These are phyloP conservation scores for Discoglossus pictus DNA, from an alignment of 2,797 vertebrate species.

Conservation along the genomic window DNA sequence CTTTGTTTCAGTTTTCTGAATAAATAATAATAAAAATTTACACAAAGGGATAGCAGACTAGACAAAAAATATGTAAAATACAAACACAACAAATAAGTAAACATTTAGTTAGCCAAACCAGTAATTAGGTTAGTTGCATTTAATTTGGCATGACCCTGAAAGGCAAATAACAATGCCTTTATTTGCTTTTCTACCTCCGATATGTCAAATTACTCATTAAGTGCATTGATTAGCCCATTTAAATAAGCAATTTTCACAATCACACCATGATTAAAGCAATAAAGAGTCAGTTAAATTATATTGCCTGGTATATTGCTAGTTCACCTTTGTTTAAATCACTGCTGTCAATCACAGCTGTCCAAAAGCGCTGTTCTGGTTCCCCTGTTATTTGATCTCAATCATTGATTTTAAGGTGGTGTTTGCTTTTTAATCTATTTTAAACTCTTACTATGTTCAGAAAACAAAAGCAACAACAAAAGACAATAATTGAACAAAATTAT, in stretches of 20 bases:
- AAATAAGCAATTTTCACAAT: slow-evolving; percentile 29
- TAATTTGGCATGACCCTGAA: slow-evolving; percentile 2
- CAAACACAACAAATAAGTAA: background rate
- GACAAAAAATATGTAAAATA: background rate
- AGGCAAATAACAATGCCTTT: slow-evolving; percentile 23
- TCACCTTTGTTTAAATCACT: slow-evolving; percentile 20
- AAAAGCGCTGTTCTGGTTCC: background rate
- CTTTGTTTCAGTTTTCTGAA: no score
- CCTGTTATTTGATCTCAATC: background rate
- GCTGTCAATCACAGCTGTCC: slow-evolving; percentile 13
- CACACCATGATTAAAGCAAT: slow-evolving; percentile 24
- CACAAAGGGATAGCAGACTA: background rate
- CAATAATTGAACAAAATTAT: no score
- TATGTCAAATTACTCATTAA: slow-evolving; percentile 32
- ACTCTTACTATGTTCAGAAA: no score
- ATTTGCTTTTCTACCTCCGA: slow-evolving; percentile 18
- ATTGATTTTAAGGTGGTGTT: slow-evolving; percentile 11
- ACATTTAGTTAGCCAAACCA: slow-evolving; percentile 2
- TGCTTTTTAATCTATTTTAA: background rate
- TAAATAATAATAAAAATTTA: no score
- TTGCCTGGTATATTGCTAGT: background rate
- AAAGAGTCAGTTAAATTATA: slow-evolving; percentile 11
- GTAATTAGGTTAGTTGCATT: slow-evolving; percentile 15
- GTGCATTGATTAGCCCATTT: slow-evolving; percentile 30
- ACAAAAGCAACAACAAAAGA: no score